Percentiles rank a stretch among this genome's conserved stretches.
Evolutionary conservation across 1,140 invertebrate species (phyloP).

Genomic region (Dolichoris vasculosae): DNA sequence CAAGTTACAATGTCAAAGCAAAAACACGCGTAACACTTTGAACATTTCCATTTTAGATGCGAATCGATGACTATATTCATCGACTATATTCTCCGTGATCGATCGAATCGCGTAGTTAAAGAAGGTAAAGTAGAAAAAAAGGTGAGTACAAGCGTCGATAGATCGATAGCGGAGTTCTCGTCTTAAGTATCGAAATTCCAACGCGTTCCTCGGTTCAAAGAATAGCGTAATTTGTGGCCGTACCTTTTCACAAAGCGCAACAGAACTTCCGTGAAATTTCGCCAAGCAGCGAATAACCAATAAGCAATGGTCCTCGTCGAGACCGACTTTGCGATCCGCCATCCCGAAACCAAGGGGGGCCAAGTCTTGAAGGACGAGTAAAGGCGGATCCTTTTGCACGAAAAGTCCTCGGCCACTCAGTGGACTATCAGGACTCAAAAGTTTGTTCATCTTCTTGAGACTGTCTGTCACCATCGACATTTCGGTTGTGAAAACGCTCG

Average conservation of each 20-base stretch:
- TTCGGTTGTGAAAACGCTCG: constrained; percentile 64
- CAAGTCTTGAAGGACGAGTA: constrained; percentile 76
- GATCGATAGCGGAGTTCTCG: no score
- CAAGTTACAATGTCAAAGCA: no score
- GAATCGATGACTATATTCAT: no score
- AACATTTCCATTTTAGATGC: no score
- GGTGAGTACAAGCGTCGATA: no score
- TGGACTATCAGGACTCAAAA: constrained; percentile 53
- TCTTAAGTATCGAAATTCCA: no score
- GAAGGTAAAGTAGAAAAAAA: no score
- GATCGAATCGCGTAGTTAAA: no score
- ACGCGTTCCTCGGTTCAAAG: no score
- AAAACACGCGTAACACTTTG: no score
- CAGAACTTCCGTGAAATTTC: constrained; percentile 77
- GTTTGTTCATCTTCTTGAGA: constrained; percentile 65
- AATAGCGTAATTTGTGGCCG: not conserved
- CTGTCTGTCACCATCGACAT: constrained; percentile 68
- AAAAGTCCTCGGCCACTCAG: constrained; percentile 64
- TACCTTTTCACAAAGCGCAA: constrained; percentile 75
- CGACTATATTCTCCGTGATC: no score
- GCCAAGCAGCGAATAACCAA: constrained; percentile 76
- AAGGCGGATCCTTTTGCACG: constrained; percentile 64
- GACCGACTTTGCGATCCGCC: constrained; percentile 73
- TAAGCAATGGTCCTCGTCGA: constrained; percentile 74
- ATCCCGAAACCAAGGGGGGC: constrained; percentile 75